Evolutionary conservation across 2,797 vertebrate genomes (phyloP).

Genomic region (Ctenopoma multispine): DNA sequence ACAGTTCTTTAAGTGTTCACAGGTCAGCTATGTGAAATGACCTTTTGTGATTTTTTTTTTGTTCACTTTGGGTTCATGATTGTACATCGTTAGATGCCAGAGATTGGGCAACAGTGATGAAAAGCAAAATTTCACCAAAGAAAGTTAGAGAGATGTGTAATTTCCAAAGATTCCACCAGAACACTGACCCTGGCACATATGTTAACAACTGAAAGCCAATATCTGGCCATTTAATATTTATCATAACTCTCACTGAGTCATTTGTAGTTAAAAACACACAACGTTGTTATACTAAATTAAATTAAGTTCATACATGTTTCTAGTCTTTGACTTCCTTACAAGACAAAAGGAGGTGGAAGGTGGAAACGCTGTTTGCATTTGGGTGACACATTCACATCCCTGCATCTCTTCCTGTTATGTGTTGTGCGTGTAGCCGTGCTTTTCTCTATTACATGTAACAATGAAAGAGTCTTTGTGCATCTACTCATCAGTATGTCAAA

Average conservation of each 20-base stretch:
- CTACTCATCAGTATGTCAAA: slow-evolving; percentile 75
- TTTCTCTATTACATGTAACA: slow-evolving; percentile 68
- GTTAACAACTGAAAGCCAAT: background rate
- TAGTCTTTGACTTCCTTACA: background rate
- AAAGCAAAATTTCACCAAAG: slow-evolving; percentile 32
- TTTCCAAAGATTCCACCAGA: slow-evolving; percentile 31
- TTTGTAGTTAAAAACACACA: background rate
- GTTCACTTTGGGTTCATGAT: slow-evolving; percentile 21
- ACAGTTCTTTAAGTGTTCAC: slow-evolving; percentile 18
- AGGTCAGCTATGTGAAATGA: slow-evolving; percentile 19
- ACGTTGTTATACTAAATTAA: background rate
- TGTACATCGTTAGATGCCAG: background rate
- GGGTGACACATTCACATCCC: slow-evolving; percentile 37
- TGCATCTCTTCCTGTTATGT: slow-evolving; percentile 49
- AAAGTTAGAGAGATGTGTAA: slow-evolving; percentile 1
- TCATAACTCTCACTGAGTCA: background rate
- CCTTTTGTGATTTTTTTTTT: slow-evolving; percentile 29
- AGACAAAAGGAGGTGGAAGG: background rate
- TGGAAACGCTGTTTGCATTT: slow-evolving; percentile 33
- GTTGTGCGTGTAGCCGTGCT: slow-evolving; percentile 51
- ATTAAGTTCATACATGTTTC: background rate
- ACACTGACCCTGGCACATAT: background rate
- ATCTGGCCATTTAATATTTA: background rate
- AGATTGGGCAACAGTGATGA: slow-evolving; percentile 14
- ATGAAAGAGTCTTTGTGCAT: slow-evolving; percentile 72